Percentiles rank a stretch among this genome's conserved stretches.
These are phyloP conservation scores for Mastacembelus armatus DNA, from an alignment of 2,797 vertebrate genomes.

Conservation along the genomic window DNA sequence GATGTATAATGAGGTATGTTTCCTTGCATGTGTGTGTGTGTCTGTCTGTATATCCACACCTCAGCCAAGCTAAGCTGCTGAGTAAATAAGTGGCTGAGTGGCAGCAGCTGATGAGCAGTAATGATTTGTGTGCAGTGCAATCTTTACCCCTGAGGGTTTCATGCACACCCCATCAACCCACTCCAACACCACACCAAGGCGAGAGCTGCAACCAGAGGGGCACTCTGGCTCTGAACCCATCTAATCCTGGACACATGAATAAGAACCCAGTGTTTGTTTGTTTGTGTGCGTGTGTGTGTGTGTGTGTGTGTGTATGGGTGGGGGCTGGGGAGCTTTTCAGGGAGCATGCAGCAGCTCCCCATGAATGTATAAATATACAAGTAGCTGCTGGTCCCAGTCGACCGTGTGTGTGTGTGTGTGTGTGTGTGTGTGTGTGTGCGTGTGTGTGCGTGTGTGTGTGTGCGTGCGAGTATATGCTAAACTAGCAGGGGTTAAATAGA, in stretches of 20 bases:
- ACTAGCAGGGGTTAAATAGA: conserved; percentile 63
- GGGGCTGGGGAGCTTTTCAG: conserved; percentile 69
- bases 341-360: conserved; percentile 58
- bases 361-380: conserved; percentile 82
- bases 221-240: conserved; percentile 70
- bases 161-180: conserved; percentile 27
- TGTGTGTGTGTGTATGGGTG: conserved; percentile 42
- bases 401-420: conserved; percentile 15
- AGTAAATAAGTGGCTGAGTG: conserved; percentile 74
- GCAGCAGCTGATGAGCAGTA: conserved; percentile 79
- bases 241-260: conserved; percentile 77
- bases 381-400: conserved; percentile 60
- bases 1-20: conserved; percentile 49
- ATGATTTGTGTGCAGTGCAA: conserved; percentile 80
- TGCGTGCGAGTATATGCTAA: conserved; percentile 12
- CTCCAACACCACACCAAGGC: conserved; percentile 26
- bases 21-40: neutral
- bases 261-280: conserved; percentile 53
- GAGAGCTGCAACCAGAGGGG: conserved; percentile 58
- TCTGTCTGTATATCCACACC: conserved; percentile 1
- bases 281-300: conserved; percentile 48
- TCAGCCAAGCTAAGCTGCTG: conserved; percentile 51
- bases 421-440: neutral
- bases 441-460: conserved; percentile 5
- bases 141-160: conserved; percentile 59